A percentile compares a stretch with the other conserved stretches of the same genome.
Conservation (phyloP, 2,113 vertebrate species). For the Gobiocypris rarus region DNA sequence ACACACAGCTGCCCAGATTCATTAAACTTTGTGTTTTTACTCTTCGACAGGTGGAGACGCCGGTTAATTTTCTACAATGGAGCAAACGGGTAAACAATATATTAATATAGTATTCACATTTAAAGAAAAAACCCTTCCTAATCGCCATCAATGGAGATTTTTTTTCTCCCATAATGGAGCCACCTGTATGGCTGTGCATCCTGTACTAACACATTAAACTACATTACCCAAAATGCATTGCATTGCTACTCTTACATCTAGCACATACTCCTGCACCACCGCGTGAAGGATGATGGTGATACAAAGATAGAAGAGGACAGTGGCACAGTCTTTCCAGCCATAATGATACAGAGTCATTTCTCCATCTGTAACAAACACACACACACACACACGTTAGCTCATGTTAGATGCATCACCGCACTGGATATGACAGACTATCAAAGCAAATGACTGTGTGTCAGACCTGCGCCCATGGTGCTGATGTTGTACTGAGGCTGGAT, state of each 20-base stretch:
- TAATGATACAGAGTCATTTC: constrained; percentile 91
- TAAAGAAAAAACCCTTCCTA: not conserved
- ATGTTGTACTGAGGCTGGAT: constrained; percentile 98
- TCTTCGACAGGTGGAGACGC: constrained; percentile 97
- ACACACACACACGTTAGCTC: not conserved
- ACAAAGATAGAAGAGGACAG: constrained; percentile 93
- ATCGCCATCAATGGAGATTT: too few relatives aligned
- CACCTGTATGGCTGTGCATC: too few relatives aligned
- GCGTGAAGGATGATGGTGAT: constrained; percentile 94
- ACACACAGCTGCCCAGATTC: constrained; percentile 95
- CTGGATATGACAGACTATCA: not conserved
- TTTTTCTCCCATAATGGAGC: too few relatives aligned
- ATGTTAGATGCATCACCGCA: not conserved
- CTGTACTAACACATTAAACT: not conserved
- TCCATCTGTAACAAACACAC: constrained; percentile 78
- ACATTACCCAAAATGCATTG: constrained; percentile 27
- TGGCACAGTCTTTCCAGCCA: constrained; percentile 90
- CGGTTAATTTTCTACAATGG: constrained; percentile 89
- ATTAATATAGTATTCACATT: not conserved
- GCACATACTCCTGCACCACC: constrained; percentile 92
- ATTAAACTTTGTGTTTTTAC: constrained; percentile 97
- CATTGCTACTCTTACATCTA: constrained; percentile 84
- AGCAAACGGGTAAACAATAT: not conserved
- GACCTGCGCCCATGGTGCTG: constrained; percentile 87
- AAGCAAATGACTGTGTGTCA: constrained; percentile 22